Evolutionary conservation across 2,113 vertebrate genomes (phyloP), one percentile per base, ranked within the genome.

Genomic region (Phainopepla nitens): DNA sequence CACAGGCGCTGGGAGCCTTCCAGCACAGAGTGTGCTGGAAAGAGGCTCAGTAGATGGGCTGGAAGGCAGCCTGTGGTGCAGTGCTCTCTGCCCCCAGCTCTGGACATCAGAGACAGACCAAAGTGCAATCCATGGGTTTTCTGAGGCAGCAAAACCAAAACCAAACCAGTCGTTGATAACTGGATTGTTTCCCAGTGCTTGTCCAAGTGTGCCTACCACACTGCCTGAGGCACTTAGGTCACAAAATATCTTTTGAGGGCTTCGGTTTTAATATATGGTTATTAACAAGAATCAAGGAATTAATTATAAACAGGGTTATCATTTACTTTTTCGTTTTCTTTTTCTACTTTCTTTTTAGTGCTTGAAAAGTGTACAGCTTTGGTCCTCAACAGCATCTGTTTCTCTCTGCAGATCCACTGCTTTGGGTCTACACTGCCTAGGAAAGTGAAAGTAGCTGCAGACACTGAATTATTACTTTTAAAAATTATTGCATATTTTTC

Each of bases 221-320:
- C 3, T 49, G 49, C 36, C 21, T 8, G 28, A 45, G 35, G 12
- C 13, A 18, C 6, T 44, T 2, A 0, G 12, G 17, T 22, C 61
- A 50, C 28, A 60, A 75, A 60, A 44, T 3, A 24, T 3, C 9
- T 33, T 83, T 78, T 39, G 13, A 65, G 35, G 70, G 2, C 9
- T 14, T 62, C 12, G 4, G 5, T 45, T 89, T 77, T 41, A 16
- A 39, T 64, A 33, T 60, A 6, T 25, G 4, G 2, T 61, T 82
- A 36, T 60, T 60, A 60, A 72, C 57, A 29, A 51, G 16, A 60
- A 69, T 58, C 6, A 80, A 92, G 10, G 19, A 76, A 41, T 61
- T 15, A 23, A 5, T 49, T 13, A 50, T 22, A 50, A 73, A 9
- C 6, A 18, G 2, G 2, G 9, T 69, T 77, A 22, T 27, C 0